Evolutionary conservation across 2,797 vertebrate genomes (phyloP).

Genomic region (Garrulus glandarius): DNA sequence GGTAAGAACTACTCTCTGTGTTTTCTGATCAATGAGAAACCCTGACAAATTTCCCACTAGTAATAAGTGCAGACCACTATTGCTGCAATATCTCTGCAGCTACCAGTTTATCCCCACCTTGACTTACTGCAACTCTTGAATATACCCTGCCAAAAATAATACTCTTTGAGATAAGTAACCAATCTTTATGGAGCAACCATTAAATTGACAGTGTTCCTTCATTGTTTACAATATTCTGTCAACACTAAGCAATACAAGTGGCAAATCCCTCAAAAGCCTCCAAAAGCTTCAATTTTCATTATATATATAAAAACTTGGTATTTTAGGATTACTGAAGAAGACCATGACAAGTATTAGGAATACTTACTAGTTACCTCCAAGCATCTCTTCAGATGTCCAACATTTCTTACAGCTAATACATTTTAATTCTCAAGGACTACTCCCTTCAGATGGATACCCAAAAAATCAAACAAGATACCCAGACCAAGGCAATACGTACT

Average conservation of each 20-base stretch:
- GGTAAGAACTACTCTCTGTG: not conserved
- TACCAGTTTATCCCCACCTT: not conserved
- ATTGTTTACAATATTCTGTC: not conserved
- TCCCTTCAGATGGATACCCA: not conserved
- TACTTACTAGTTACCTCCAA: not conserved
- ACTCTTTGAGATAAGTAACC: not conserved
- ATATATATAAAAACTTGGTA: fast-evolving
- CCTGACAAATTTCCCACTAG: not conserved
- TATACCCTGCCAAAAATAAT: not conserved
- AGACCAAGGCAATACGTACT: conserved; percentile 81
- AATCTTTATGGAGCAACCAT: not conserved
- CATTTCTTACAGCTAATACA: not conserved
- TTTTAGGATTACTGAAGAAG: not conserved
- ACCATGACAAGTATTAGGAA: not conserved
- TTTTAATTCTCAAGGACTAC: not conserved
- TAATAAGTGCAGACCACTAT: not conserved
- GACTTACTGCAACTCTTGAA: not conserved
- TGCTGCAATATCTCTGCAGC: not conserved
- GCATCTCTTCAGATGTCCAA: not conserved
- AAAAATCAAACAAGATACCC: not conserved
- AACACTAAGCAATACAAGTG: not conserved
- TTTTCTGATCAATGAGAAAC: not conserved
- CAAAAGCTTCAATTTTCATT: not conserved
- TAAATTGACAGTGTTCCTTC: not conserved
- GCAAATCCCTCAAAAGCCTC: not conserved